These are phyloP conservation scores for Plutomurus gul DNA, from an alignment of 1,140 invertebrate species.

Conservation along the genomic window DNA sequence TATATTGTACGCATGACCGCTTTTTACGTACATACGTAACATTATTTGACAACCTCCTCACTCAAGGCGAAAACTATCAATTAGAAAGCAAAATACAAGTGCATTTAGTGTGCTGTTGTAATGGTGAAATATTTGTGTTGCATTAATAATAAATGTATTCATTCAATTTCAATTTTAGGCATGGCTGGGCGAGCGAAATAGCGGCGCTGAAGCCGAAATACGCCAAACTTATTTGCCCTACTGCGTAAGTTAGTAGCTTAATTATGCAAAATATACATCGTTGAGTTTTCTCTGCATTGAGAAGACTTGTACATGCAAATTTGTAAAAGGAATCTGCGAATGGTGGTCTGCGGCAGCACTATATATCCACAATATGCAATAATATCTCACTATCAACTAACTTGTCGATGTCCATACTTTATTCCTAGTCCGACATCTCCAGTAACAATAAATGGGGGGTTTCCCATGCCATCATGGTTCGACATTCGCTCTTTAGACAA, in stretches of 20 bases:
- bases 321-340: constrained; percentile 12
- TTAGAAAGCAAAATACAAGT: no score
- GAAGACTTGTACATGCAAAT: no score
- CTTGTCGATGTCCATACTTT: not conserved
- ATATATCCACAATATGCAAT: not conserved
- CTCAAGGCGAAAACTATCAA: no score
- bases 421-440: constrained; percentile 59
- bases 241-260: constrained; percentile 70
- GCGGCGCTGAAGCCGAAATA: constrained; percentile 76
- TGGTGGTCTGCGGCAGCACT: not conserved
- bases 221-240: constrained; percentile 93
- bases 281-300: no score
- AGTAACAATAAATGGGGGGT: constrained; percentile 89
- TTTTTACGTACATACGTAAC: no score
- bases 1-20: no score
- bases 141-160: constrained; percentile 21
- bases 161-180: constrained; percentile 62
- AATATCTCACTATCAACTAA: not conserved
- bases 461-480: constrained; percentile 97
- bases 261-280: no score
- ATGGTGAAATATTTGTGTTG: not conserved
- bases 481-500: constrained; percentile 85
- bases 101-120: no score
- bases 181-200: constrained; percentile 90
- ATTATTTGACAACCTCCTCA: no score